These are phyloP conservation scores for Thalassaphorura encarpata DNA, from an alignment of 1,140 invertebrate species.

Conservation along the genomic window DNA sequence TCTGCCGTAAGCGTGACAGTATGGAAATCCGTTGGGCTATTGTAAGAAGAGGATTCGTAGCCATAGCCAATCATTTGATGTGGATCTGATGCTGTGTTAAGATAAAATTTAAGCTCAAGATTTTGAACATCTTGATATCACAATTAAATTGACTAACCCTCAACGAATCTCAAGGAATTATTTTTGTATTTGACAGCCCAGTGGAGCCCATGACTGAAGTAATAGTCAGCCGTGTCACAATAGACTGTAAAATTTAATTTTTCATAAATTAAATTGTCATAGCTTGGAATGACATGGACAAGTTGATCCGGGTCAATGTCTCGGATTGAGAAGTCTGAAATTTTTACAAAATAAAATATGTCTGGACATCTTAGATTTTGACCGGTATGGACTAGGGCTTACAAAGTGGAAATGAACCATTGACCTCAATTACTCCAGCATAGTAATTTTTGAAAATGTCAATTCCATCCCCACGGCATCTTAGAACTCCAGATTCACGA, in stretches of 20 bases:
- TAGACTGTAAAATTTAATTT: constrained; percentile 13
- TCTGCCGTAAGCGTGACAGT: background rate
- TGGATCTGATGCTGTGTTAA: too few relatives aligned
- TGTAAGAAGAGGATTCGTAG: background rate
- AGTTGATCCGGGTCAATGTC: background rate
- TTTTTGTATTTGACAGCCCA: constrained; percentile 22
- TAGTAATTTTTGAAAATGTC: constrained; percentile 19
- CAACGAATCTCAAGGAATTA: constrained; percentile 5
- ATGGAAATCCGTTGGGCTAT: constrained; percentile 5
- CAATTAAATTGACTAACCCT: background rate
- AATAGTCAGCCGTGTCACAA: constrained; percentile 15
- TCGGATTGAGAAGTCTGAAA: background rate
- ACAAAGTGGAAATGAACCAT: background rate
- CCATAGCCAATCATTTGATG: too few relatives aligned
- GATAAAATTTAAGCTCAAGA: background rate
- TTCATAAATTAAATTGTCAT: constrained; percentile 8
- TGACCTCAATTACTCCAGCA: background rate
- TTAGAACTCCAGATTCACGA: constrained; percentile 14
- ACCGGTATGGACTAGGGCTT: background rate
- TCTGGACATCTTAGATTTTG: background rate
- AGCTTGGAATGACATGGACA: constrained; percentile 1
- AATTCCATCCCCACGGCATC: constrained; percentile 24
- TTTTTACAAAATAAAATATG: background rate
- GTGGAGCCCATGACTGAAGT: constrained; percentile 18
- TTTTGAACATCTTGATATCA: background rate